These are phyloP conservation scores for Agrochola circellaris DNA, from an alignment of 2,888 invertebrate species.

Conservation along the genomic window DNA sequence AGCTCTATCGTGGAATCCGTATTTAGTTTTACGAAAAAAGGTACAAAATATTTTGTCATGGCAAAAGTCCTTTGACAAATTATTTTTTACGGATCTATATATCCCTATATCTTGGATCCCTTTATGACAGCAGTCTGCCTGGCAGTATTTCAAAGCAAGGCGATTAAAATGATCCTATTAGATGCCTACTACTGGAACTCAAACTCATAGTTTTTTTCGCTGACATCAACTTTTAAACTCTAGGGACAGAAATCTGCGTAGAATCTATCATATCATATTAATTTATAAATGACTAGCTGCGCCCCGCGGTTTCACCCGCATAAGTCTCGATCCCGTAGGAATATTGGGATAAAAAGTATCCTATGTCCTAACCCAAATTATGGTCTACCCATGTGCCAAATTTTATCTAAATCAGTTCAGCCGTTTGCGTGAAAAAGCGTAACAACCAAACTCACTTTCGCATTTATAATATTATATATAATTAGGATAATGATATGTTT, in stretches of 20 bases:
- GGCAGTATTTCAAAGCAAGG: neutral
- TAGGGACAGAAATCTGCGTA: neutral
- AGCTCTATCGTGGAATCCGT: conserved; percentile 8
- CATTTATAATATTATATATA: too few relatives aligned
- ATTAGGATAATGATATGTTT: neutral
- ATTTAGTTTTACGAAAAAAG: neutral
- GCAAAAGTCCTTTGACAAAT: neutral
- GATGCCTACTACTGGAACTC: neutral
- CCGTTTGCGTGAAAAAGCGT: too few relatives aligned
- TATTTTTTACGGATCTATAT: too few relatives aligned
- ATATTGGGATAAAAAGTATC: too few relatives aligned
- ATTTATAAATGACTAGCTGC: neutral
- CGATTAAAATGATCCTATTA: neutral
- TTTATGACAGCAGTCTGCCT: neutral
- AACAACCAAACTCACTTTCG: too few relatives aligned
- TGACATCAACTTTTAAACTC: neutral
- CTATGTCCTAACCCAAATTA: too few relatives aligned
- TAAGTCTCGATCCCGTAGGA: too few relatives aligned
- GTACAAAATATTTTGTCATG: neutral
- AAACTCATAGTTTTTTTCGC: neutral
- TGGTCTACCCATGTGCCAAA: too few relatives aligned
- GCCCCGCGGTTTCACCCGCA: too few relatives aligned
- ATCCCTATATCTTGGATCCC: neutral
- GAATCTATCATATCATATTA: neutral
- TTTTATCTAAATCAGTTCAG: too few relatives aligned